A percentile compares a stretch with the other conserved stretches of the same genome.
These are phyloP conservation scores for Plumapathes pennacea DNA, from an alignment of 92 coral and sea anemone genomes.

Conservation along the genomic window DNA sequence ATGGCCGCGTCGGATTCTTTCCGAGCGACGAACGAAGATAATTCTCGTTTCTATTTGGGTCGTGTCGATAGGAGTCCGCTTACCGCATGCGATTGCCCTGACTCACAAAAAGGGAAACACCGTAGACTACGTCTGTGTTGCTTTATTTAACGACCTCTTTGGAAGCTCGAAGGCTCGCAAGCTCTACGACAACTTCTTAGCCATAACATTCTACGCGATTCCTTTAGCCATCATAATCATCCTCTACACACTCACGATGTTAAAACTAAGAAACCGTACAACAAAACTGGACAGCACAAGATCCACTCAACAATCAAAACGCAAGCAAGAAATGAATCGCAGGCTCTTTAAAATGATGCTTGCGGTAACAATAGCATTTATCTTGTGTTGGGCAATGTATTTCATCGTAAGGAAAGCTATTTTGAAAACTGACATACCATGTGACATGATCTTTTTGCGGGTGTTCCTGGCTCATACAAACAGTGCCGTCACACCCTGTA, in stretches of 20 bases:
- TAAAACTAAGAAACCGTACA: slow-evolving; percentile 5
- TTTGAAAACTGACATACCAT: neutral
- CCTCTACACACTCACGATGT: slow-evolving; percentile 15
- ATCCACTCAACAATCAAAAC: neutral
- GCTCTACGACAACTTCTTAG: slow-evolving; percentile 16
- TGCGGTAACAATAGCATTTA: slow-evolving; percentile 15
- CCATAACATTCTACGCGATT: slow-evolving; percentile 25
- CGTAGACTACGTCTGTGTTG: slow-evolving; percentile 3
- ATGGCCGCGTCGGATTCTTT: neutral
- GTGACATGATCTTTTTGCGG: slow-evolving; percentile 13
- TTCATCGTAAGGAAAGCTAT: slow-evolving; percentile 21
- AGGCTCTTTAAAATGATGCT: slow-evolving; percentile 28
- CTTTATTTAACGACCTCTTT: neutral
- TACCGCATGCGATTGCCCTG: slow-evolving; percentile 1
- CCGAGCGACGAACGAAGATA: neutral
- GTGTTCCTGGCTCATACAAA: slow-evolving; percentile 27
- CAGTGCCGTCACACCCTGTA: slow-evolving; percentile 46
- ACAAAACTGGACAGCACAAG: slow-evolving; percentile 1
- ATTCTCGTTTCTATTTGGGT: slow-evolving; percentile 10
- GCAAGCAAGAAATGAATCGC: slow-evolving; percentile 5
- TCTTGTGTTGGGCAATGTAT: slow-evolving; percentile 21
- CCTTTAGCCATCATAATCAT: slow-evolving; percentile 22
- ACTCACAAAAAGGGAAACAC: slow-evolving; percentile 1
- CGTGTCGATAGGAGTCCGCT: slow-evolving; percentile 1
- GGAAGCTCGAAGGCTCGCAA: slow-evolving; percentile 10